These are phyloP conservation scores for Florisuga fusca DNA, from an alignment of 2,797 vertebrate species.

Conservation along the genomic window DNA sequence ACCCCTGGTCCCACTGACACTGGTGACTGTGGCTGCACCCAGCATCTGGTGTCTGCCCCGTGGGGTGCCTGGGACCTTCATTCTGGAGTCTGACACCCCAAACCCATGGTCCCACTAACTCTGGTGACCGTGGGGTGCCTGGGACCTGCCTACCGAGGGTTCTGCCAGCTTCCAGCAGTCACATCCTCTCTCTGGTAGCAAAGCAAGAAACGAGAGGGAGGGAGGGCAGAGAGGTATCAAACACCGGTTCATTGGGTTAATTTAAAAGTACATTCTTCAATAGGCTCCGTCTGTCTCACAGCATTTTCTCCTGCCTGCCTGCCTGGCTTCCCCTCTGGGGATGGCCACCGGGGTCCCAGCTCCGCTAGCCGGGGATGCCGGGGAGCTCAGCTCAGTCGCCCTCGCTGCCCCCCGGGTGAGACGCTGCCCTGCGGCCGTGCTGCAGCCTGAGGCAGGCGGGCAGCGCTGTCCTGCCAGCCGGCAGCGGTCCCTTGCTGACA, in stretches of 20 bases:
- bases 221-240: background rate
- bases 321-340: background rate
- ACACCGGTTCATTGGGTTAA: background rate
- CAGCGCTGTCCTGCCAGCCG: constrained; percentile 70
- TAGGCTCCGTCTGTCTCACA: background rate
- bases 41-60: background rate
- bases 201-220: background rate
- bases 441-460: constrained; percentile 75
- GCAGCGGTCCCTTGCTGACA: constrained; percentile 34
- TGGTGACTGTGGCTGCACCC: background rate
- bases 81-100: background rate
- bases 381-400: constrained; percentile 63
- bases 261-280: constrained; percentile 21
- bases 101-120: background rate
- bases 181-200: background rate
- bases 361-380: background rate
- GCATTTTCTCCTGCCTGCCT: background rate
- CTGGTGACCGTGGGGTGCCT: background rate
- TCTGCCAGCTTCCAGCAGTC: background rate
- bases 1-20: background rate
- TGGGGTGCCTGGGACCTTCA: background rate
- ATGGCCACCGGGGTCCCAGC: background rate
- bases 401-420: background rate
- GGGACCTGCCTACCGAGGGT: background rate
- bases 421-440: constrained; percentile 50